Evolutionary conservation across 2,113 vertebrate genomes (phyloP).

Genomic region (Triplophysa rosa): DNA sequence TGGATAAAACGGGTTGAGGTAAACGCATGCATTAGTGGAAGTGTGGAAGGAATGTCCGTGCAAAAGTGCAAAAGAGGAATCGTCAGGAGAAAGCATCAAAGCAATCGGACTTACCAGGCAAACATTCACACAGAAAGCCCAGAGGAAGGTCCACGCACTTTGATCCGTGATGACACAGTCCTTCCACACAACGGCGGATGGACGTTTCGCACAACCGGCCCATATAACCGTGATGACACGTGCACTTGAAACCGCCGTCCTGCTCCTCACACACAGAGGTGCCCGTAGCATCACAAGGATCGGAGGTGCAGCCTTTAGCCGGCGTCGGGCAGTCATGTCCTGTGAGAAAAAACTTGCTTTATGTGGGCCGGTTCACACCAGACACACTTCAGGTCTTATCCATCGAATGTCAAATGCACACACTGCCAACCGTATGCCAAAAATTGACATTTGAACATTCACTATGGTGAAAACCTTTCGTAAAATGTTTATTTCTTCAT

Average conservation of each 20-base stretch:
- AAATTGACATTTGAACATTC: too few relatives aligned
- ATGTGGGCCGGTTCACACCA: not conserved
- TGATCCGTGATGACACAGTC: constrained; percentile 73
- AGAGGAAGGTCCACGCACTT: constrained; percentile 61
- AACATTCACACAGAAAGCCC: constrained; percentile 70
- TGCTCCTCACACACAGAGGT: constrained; percentile 66
- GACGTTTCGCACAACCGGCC: constrained; percentile 67
- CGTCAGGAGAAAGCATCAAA: not conserved
- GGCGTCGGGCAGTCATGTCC: constrained; percentile 66
- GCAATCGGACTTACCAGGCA: constrained; percentile 65
- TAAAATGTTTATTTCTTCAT: too few relatives aligned
- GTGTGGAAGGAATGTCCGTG: not conserved
- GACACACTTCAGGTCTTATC: constrained; percentile 11
- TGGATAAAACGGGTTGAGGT: constrained; percentile 45
- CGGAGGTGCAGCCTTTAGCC: constrained; percentile 66
- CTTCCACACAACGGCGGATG: constrained; percentile 67
- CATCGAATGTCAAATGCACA: too few relatives aligned
- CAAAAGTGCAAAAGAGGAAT: not conserved
- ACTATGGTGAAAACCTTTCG: too few relatives aligned
- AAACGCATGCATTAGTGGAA: not conserved
- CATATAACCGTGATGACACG: constrained; percentile 69
- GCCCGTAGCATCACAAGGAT: constrained; percentile 68
- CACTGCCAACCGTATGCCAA: not conserved
- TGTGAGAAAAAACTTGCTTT: constrained; percentile 62
- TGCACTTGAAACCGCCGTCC: constrained; percentile 67